A percentile compares a stretch with the other conserved stretches of the same genome.
These are phyloP conservation scores for Lonchura striata DNA, from an alignment of 2,113 vertebrate species.

Conservation along the genomic window DNA sequence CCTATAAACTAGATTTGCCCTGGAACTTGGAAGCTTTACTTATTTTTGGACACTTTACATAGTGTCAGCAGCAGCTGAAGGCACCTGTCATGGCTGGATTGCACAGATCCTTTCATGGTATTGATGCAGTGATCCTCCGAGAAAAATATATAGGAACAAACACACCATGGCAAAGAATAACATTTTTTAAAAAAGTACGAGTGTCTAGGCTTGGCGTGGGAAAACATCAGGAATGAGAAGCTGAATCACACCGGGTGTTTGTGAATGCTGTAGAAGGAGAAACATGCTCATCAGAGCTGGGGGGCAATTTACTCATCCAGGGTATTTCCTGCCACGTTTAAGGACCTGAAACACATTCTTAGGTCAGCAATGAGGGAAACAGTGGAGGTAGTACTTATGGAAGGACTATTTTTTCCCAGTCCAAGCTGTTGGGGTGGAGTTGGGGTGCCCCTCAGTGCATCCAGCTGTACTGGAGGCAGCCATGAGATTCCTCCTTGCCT, in stretches of 20 bases:
- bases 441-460: neutral
- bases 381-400: neutral
- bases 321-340: neutral
- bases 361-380: neutral
- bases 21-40: neutral
- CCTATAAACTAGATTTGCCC: neutral
- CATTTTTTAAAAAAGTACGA: neutral
- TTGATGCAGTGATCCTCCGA: neutral
- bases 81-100: neutral
- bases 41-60: neutral
- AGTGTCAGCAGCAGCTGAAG: constrained; percentile 37
- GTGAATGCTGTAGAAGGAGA: neutral
- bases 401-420: neutral
- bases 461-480: neutral
- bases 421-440: neutral
- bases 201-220: neutral
- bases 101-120: neutral
- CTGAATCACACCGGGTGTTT: neutral
- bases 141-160: neutral
- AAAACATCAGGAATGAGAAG: constrained; percentile 29
- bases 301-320: neutral
- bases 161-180: neutral
- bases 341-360: neutral
- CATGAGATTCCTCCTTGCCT: neutral
- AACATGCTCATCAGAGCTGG: neutral